Evolutionary conservation across 2,113 vertebrate species (phyloP).

Genomic region (Madoqua kirkii): DNA sequence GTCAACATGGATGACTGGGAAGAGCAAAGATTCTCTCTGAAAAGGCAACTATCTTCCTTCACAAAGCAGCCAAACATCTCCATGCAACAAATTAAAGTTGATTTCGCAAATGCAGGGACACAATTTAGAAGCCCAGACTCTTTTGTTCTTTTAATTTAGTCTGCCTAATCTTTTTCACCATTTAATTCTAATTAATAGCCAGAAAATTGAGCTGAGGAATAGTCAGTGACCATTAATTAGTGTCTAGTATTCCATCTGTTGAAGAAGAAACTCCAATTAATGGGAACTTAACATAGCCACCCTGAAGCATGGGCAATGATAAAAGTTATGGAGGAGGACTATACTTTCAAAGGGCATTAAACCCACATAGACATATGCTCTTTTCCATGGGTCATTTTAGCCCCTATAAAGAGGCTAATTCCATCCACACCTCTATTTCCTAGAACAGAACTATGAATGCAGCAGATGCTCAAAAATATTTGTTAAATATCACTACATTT

Average conservation of each 20-base stretch:
- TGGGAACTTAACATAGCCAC: background rate
- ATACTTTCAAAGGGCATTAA: constrained; percentile 33
- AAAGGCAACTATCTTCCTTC: constrained; percentile 49
- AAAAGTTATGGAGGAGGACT: background rate
- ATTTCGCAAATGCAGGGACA: constrained; percentile 64
- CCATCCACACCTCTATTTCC: background rate
- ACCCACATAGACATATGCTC: background rate
- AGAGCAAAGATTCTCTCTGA: background rate
- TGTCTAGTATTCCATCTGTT: constrained; percentile 49
- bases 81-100: constrained; percentile 68
- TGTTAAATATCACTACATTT: constrained; percentile 29
- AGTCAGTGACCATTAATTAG: constrained; percentile 77
- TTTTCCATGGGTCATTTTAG: background rate
- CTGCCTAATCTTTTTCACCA: constrained; percentile 66
- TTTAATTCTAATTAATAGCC: constrained; percentile 75
- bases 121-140: constrained; percentile 63
- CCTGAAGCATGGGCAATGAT: background rate
- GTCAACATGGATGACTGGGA: background rate
- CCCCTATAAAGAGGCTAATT: background rate
- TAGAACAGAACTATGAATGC: background rate
- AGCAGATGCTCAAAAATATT: background rate
- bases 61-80: constrained; percentile 26
- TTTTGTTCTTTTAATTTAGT: constrained; percentile 71
- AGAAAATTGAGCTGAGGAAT: constrained; percentile 74
- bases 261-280: constrained; percentile 59